Conservation (phyloP, 2,797 vertebrate genomes). For the Ara ararauna region DNA sequence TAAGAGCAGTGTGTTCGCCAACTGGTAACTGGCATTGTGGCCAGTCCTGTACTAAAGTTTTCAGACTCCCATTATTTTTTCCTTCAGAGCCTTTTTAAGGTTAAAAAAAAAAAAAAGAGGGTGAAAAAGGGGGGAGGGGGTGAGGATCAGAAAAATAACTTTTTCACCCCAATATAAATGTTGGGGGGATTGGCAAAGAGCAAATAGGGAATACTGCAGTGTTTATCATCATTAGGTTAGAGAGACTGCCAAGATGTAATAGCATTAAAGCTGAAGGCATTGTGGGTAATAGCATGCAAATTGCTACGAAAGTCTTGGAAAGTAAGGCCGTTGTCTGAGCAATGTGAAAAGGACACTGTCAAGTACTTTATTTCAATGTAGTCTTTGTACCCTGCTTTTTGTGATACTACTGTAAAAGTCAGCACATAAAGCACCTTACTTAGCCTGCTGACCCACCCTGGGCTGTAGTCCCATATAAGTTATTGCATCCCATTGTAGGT, state of each 20-base stretch:
- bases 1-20: not conserved
- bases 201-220: constrained; percentile 21
- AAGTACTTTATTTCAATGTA: not conserved
- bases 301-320: constrained; percentile 52
- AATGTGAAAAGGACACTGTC: constrained; percentile 55
- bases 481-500: not conserved
- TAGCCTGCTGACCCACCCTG: accelerated
- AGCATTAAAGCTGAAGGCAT: constrained; percentile 59
- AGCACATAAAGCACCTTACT: not conserved
- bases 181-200: not conserved
- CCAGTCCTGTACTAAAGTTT: not conserved
- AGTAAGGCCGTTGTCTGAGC: not conserved
- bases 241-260: constrained; percentile 60
- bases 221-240: constrained; percentile 68
- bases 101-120: not conserved
- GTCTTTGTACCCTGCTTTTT: not conserved
- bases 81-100: not conserved
- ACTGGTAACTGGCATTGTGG: not conserved
- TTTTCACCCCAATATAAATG: not conserved
- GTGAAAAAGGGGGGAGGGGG: accelerated
- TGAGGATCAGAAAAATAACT: not conserved
- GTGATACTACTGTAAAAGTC: not conserved
- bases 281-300: constrained; percentile 72
- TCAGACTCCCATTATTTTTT: not conserved
- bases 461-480: accelerated